Conservation (phyloP, 2,888 invertebrate genomes). For the Chrysina gloriosa region DNA sequence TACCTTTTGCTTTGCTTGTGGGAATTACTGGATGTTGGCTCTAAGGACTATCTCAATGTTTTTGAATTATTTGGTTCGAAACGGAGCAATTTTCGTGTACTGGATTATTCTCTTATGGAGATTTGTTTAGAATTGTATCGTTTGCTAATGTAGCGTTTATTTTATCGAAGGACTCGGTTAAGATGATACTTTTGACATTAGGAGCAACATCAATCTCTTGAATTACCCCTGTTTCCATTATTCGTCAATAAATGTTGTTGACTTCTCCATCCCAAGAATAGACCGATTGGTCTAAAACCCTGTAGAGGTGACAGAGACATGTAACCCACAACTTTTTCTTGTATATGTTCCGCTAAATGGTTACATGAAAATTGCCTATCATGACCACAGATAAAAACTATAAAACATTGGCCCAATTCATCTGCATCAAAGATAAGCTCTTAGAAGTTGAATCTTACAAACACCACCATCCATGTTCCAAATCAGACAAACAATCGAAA, state of each 20-base stretch:
- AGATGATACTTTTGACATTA: slow-evolving; percentile 28
- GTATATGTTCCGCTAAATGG: too few relatives aligned
- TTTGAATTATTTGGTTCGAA: background rate
- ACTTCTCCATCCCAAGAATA: too few relatives aligned
- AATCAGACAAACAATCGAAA: too few relatives aligned
- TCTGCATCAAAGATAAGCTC: too few relatives aligned
- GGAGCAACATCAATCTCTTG: background rate
- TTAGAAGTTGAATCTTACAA: too few relatives aligned
- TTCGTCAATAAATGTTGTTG: background rate
- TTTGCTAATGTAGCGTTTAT: slow-evolving; percentile 28
- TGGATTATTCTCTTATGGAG: background rate
- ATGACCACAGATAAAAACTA: too few relatives aligned
- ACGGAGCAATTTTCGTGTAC: background rate
- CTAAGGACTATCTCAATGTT: background rate
- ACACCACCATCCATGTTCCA: too few relatives aligned
- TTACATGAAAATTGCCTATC: too few relatives aligned
- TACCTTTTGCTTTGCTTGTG: slow-evolving; percentile 30
- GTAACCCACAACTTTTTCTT: too few relatives aligned
- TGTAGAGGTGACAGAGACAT: too few relatives aligned
- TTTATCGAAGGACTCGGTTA: slow-evolving; percentile 39
- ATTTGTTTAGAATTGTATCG: background rate
- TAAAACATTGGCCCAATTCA: too few relatives aligned
- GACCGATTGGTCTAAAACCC: too few relatives aligned
- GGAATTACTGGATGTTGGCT: background rate
- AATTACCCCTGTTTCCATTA: slow-evolving; percentile 12